Evolutionary conservation across 2,797 vertebrate species (phyloP).

Genomic region (Girardinus metallicus): DNA sequence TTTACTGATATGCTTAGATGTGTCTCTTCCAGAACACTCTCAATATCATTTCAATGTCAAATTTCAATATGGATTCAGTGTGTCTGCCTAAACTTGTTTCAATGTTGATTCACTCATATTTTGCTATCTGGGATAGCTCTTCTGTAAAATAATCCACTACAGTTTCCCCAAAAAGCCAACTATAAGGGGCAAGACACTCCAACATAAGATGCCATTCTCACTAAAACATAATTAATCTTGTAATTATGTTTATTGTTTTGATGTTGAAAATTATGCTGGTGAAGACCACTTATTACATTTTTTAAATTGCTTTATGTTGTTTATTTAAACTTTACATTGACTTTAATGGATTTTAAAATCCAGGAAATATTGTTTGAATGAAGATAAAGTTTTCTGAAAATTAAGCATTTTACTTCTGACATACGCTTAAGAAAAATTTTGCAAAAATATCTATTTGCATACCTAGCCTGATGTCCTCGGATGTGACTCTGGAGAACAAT

Average conservation of each 20-base stretch:
- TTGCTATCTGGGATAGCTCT: too few species aligned
- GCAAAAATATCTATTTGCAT: slow-evolving; percentile 14
- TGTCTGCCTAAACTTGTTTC: too few species aligned
- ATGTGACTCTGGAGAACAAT: slow-evolving; percentile 89
- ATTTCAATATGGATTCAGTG: too few species aligned
- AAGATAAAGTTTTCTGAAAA: not conserved
- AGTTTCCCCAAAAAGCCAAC: too few species aligned
- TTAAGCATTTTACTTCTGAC: not conserved
- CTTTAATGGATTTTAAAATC: not conserved
- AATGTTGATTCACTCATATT: too few species aligned
- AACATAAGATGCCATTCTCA: too few species aligned
- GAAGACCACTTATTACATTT: not conserved
- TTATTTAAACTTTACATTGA: not conserved
- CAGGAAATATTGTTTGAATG: not conserved
- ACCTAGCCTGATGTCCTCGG: slow-evolving; percentile 92
- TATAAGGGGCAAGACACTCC: too few species aligned
- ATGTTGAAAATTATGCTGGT: not conserved
- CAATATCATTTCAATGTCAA: too few species aligned
- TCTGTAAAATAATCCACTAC: too few species aligned
- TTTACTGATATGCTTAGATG: too few species aligned
- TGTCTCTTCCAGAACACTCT: too few species aligned
- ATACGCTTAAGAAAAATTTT: not conserved
- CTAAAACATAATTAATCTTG: not conserved
- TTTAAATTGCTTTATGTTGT: not conserved
- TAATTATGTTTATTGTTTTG: not conserved